Base-by-base conservation (phyloP, 2,113 vertebrate species). In the Ptychochromis oligacanthus region DNA sequence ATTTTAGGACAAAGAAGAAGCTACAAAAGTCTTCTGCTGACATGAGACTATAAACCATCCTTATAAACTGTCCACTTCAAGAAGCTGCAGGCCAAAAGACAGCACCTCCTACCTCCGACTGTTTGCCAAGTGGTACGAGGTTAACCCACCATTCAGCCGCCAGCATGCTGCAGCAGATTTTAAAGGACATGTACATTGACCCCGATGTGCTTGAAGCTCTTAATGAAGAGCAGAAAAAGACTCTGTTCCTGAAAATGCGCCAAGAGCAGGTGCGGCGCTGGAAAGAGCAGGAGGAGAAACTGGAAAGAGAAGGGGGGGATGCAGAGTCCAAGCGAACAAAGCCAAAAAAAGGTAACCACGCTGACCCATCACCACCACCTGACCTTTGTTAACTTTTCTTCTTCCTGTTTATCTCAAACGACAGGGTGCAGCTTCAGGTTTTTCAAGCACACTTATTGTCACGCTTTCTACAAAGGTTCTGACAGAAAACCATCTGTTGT, bases 171-270 rank as follows among this genome's bases (percentile, higher is more conserved):
- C 95, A 96, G 92, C 96, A 96, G 93, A 96, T 96, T 59, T 80
- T 96, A n/a, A 94, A 95, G 62, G 95, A 96, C 89, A 96, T 96
- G 96, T 96, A 96, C 93, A 95, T 96, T 22, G 96, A 96, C 67
- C 96, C 95, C 0, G 95, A 96, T 55, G 94, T 96, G 52, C 91
- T 96, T 78, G 70, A 96, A 1, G 95, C 95, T 10, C 94, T 96
- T 1, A 96, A 95, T 2, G 96, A 96, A 8, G 95, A 96, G 46
- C 96, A 96, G 92, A 96, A 96, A 65, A 96, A 96, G 91, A 96
- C 94, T 2, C 87, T 96, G 67, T 96, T 96, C 81, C 87, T 95
- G 77, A 96, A 96, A 90, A 96, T 96, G 96, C 92, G 96, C 1
- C 92, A 96, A 91, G 96, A 96, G 87, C 96, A 96, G 88, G 96